These are phyloP conservation scores for Pristionchus maxplancki DNA, from an alignment of 2,888 invertebrate genomes.

Conservation along the genomic window DNA sequence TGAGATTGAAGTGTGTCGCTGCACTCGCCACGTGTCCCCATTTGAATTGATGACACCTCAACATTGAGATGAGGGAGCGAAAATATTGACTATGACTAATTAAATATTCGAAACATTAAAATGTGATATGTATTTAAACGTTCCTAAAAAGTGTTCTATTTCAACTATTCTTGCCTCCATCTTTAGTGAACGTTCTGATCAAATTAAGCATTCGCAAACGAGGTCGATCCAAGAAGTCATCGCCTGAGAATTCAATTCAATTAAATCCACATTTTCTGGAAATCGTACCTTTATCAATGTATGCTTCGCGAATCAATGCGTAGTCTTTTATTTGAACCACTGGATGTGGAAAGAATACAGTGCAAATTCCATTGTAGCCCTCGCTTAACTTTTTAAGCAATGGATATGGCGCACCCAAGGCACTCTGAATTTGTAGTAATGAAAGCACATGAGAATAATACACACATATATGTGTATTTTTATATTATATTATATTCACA, in stretches of 20 bases:
- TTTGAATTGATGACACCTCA: not conserved
- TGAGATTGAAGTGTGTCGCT: not conserved
- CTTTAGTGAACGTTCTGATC: not conserved
- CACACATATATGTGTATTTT: no score
- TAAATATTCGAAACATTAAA: no score
- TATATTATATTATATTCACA: no score
- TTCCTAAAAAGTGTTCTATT: no score
- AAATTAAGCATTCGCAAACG: not conserved
- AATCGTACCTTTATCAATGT: not conserved
- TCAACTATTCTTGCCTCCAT: not conserved
- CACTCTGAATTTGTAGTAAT: no score
- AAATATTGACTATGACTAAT: no score
- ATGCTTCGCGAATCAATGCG: not conserved
- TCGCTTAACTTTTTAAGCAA: not conserved
- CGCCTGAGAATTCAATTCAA: not conserved
- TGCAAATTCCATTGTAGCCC: not conserved
- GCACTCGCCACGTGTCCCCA: not conserved
- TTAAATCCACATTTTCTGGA: no score
- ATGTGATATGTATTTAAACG: no score
- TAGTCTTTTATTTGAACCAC: not conserved
- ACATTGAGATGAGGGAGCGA: no score
- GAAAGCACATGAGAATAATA: no score
- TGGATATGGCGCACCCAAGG: not conserved
- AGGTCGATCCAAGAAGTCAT: not conserved
- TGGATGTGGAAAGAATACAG: not conserved